phyloP scores from a whole-genome alignment of 2,113 vertebrate genomes.

The Tupaia chinensis region DNA sequence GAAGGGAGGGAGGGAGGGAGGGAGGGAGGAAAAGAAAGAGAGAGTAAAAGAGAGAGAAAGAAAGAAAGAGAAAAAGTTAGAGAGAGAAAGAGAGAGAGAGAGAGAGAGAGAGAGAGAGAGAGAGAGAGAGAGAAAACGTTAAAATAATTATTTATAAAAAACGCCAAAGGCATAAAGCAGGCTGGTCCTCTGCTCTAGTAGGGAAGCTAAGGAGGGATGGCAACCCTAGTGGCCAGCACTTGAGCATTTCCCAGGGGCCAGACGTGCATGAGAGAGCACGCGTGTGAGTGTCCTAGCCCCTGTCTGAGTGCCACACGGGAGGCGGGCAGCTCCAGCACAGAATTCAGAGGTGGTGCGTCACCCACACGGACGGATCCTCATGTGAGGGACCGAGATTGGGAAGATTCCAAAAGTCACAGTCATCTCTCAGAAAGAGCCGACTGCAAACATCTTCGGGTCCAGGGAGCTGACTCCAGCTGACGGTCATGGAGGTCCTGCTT shows the following conservation, averaged over 20 bases:
- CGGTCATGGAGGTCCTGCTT: background rate
- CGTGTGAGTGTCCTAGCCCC: background rate
- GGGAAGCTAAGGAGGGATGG: background rate
- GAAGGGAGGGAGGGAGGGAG: no score
- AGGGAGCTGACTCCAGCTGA: background rate
- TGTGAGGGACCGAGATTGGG: background rate
- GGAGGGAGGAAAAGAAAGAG: no score
- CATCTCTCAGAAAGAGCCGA: background rate
- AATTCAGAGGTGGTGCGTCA: background rate
- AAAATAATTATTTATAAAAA: no score
- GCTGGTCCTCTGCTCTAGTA: background rate
- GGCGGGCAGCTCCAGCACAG: background rate
- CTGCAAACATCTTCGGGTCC: background rate
- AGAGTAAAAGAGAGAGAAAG: no score
- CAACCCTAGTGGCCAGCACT: fast-evolving
- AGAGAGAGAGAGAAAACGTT: no score
- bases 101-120: no score
- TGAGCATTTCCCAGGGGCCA: background rate
- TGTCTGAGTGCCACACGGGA: background rate
- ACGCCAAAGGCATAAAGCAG: background rate
- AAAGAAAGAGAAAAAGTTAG: no score
- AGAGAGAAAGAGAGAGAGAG: no score
- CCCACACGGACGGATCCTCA: background rate
- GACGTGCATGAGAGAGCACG: background rate
- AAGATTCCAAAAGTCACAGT: background rate